Conservation (phyloP, 2,113 vertebrate species). For the Azemiops feae region DNA sequence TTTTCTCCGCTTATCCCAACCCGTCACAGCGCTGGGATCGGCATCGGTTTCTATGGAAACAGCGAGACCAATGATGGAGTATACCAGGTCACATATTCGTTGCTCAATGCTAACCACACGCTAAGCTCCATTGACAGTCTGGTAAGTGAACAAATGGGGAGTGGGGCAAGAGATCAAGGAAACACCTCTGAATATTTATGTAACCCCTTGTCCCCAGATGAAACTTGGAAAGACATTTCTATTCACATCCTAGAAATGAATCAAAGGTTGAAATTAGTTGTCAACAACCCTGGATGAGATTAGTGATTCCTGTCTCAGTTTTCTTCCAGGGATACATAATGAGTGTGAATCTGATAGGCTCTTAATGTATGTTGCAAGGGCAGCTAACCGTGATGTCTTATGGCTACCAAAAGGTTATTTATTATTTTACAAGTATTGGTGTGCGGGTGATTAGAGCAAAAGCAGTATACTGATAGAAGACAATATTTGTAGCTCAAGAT, state of each 20-base stretch:
- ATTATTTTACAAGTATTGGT: background rate
- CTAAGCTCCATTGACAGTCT: conserved; percentile 85
- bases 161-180: too few relatives aligned
- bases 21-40: conserved; percentile 82
- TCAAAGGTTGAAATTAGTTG: background rate
- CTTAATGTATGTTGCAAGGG: background rate
- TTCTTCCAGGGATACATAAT: background rate
- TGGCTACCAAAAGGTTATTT: background rate
- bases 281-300: background rate
- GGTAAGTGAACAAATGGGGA: conserved; percentile 74
- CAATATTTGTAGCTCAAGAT: background rate
- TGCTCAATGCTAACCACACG: conserved; percentile 89
- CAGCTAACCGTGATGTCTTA: background rate
- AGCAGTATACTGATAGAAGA: background rate
- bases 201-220: background rate
- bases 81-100: conserved; percentile 89
- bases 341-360: background rate
- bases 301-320: background rate
- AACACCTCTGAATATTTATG: background rate
- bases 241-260: background rate
- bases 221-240: background rate
- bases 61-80: conserved; percentile 93
- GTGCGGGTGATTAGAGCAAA: background rate
- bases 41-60: conserved; percentile 95
- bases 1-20: background rate